Evolutionary conservation across 2,797 vertebrate species (phyloP).

Genomic region (Danio choprae): DNA sequence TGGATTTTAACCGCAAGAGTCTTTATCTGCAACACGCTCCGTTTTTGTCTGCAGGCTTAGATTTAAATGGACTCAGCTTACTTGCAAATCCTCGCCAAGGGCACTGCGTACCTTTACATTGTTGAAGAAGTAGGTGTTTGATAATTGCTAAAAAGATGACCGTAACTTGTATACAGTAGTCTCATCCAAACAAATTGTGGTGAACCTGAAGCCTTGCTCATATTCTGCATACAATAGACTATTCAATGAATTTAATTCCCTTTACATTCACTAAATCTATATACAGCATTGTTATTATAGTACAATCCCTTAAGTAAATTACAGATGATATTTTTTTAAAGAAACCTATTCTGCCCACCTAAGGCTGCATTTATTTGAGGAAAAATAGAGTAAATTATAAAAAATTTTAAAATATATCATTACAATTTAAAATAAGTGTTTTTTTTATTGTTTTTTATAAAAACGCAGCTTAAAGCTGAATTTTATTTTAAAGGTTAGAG

Average conservation of each 20-base stretch:
- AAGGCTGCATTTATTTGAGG: too few species aligned
- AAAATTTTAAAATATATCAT: too few species aligned
- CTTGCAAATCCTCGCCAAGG: slow-evolving; percentile 42
- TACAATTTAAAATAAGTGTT: too few species aligned
- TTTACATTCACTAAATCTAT: slow-evolving; percentile 5
- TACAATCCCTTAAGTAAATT: neutral
- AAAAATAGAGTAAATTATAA: too few species aligned
- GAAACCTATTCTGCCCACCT: too few species aligned
- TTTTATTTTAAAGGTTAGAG: too few species aligned
- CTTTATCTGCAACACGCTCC: slow-evolving; percentile 38
- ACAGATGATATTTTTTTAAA: too few species aligned
- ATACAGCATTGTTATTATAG: neutral
- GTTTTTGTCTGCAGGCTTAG: slow-evolving; percentile 33
- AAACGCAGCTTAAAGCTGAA: too few species aligned
- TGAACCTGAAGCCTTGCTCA: slow-evolving; percentile 41
- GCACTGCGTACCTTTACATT: slow-evolving; percentile 20
- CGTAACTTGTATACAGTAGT: slow-evolving; percentile 5
- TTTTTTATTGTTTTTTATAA: too few species aligned
- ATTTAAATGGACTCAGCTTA: slow-evolving; percentile 45
- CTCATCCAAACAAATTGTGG: slow-evolving; percentile 29
- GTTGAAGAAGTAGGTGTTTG: slow-evolving; percentile 36
- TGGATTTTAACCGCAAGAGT: slow-evolving; percentile 32
- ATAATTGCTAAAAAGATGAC: slow-evolving; percentile 39
- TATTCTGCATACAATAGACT: slow-evolving; percentile 28
- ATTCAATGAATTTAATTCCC: slow-evolving; percentile 41